Evolutionary conservation across 2,113 vertebrate species (phyloP), one percentile per base, ranked within the genome.

Genomic region (Silurus glanis): DNA sequence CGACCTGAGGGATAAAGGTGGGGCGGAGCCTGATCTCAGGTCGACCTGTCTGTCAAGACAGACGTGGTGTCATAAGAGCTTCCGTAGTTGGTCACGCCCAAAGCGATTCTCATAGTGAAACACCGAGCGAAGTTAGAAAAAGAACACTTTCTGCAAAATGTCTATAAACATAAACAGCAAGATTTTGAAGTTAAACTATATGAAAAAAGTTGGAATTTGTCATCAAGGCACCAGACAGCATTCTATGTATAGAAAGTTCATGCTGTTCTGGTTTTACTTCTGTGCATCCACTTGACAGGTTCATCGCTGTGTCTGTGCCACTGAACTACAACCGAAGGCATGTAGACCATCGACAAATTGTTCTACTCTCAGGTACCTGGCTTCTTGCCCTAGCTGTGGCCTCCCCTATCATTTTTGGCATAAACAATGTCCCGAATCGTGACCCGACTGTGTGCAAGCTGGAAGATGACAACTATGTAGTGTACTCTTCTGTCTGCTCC

Each of bases 401-500:
- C 0, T 97, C 96, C 0, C 98, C 97, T 0, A 95, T 99, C 89
- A 95, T 98, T 74, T 97, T 97, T 37, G 97, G 97, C 78, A 96
- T 98, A 90, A 98, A 99, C 93, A 92, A 96, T 0, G 94, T 97
- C 61, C 95, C 94, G 0, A 72, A 92, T 84, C 95, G 98, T 28
- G 94, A 98, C 87, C 94, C 96, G 14, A 92, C 91, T 12, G 92
- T 94, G 89, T 99, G 98, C 91, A 96, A 96, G 89, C 94, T 99
- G 89, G 97, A 99, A 92, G 95, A 97, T 91, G 91, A 96, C 90
- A 96, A 95, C 93, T 98, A 97, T 59, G 94, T 99, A 0, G 93
- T 99, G 1, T 98, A 96, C 83, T 98, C 97, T 7, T 99, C 97
- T 4, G 92, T 98, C 67, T 98, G 97, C 91, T 99, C 98, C 91